Conservation (phyloP, 2,888 invertebrate species). For the Rhimphoctona megacephalus region DNA sequence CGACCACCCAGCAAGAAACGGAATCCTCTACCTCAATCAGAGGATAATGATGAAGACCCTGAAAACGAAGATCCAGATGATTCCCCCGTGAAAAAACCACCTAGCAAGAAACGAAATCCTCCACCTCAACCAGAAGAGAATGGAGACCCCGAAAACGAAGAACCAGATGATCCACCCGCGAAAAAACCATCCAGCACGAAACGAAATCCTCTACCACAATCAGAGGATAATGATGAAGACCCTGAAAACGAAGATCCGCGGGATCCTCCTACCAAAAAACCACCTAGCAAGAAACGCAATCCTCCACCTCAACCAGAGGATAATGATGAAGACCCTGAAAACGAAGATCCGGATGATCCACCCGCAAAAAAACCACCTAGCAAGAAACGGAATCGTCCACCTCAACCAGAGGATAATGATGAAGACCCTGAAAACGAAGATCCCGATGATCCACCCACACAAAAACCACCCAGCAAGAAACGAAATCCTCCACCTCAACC, state of each 20-base stretch:
- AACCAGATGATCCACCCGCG: neutral
- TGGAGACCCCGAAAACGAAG: neutral
- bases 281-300: conserved; percentile 15
- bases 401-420: too few relatives aligned
- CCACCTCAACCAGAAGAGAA: neutral
- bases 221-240: conserved; percentile 40
- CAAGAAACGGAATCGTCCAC: too few relatives aligned
- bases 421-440: too few relatives aligned
- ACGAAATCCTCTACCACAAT: conserved; percentile 28
- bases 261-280: neutral
- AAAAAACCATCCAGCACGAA: conserved; percentile 11
- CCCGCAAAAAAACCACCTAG: too few relatives aligned
- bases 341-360: conserved; percentile 9
- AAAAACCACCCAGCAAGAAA: too few relatives aligned
- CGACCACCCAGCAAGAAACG: conserved; percentile 19
- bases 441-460: too few relatives aligned
- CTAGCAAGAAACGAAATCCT: conserved; percentile 23
- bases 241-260: neutral
- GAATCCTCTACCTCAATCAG: conserved; percentile 24
- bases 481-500: too few relatives aligned
- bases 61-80: conserved; percentile 22
- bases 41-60: conserved; percentile 29
- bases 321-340: conserved; percentile 15
- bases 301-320: conserved; percentile 4
- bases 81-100: conserved; percentile 6